Evolutionary conservation across 2,797 vertebrate species (phyloP).

Genomic region (Hozukius guyotensis): DNA sequence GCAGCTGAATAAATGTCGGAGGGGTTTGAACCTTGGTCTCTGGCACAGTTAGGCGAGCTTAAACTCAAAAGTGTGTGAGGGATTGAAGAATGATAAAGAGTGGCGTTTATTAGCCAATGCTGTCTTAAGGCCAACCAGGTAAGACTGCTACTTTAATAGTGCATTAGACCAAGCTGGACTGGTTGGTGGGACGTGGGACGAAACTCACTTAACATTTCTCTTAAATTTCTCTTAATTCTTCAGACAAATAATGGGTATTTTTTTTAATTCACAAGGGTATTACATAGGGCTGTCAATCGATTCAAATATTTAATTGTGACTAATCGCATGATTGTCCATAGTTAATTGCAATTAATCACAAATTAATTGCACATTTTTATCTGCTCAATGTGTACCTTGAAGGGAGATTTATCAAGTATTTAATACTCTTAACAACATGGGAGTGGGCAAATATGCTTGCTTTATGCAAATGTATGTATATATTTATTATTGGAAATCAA

Average conservation of each 20-base stretch:
- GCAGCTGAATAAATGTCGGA: constrained; percentile 67
- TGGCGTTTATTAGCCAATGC: constrained; percentile 40
- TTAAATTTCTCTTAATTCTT: not conserved
- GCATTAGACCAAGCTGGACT: not conserved
- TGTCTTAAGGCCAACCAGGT: constrained; percentile 39
- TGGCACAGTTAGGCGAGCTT: constrained; percentile 45
- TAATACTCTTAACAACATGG: too few relatives aligned
- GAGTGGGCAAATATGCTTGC: too few relatives aligned
- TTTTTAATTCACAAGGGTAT: not conserved
- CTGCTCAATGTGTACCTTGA: too few relatives aligned
- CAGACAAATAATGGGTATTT: not conserved
- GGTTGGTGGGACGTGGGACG: not conserved
- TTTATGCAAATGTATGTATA: too few relatives aligned
- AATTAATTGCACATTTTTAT: too few relatives aligned
- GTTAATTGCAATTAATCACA: too few relatives aligned
- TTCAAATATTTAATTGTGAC: too few relatives aligned
- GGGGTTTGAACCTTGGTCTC: constrained; percentile 54
- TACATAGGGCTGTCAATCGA: not conserved
- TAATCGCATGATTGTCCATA: too few relatives aligned
- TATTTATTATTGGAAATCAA: too few relatives aligned
- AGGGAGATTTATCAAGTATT: too few relatives aligned
- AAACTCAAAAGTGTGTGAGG: constrained; percentile 30
- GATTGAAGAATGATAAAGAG: constrained; percentile 38
- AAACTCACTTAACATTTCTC: not conserved
- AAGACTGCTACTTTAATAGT: not conserved